Base-by-base conservation (phyloP, 2,113 vertebrate species). In the Ctenomys sociabilis region DNA sequence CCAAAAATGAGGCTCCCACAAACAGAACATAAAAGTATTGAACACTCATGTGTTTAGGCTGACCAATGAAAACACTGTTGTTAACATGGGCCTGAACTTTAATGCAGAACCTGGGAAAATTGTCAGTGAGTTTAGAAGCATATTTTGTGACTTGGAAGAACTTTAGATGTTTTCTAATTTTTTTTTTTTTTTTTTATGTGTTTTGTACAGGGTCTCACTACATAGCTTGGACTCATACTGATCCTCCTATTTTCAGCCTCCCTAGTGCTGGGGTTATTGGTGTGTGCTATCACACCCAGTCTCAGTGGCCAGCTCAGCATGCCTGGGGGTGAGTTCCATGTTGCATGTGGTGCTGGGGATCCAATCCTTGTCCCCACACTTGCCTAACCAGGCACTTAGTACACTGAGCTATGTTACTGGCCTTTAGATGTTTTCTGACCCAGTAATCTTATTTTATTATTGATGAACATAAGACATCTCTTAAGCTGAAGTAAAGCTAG, bases 41-140 rank as follows among this genome's bases (percentile, higher is more conserved):
- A 82, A 87, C 96, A 90, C 24, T 54, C n/a, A 90, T 78, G 66
- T 93, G 92, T 19, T 30, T 21, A 26, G 21, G 21, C 66, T 78
- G 7, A 21, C 84, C 26, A 85, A 35, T 75, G 30, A 89, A 85
- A 97, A 78, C 4, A 4, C 43, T 90, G 70, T 87, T 26, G 40
- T 90, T 13, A 21, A 70, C 59, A 54, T 66, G 57, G 19, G 6
- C 21, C 78, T 80, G 45, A 94, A 78, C 17, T 70, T 88, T 83
- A 92, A 85, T 64, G 28, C 37, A 77, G 75, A 80, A 52, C 30
- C 63, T 17, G 80, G 85, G 37, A 77, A 91, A 97, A 61, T 52
- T 11, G 82, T 72, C 52, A 54, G 43, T 30, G 82, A 96, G 73
- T 72, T 82, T 24, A 35, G 43, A 87, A 68, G 26, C 26, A 40